Base-by-base conservation (phyloP, 2,797 vertebrate species). In the Ptychobarbus kaznakovi region DNA sequence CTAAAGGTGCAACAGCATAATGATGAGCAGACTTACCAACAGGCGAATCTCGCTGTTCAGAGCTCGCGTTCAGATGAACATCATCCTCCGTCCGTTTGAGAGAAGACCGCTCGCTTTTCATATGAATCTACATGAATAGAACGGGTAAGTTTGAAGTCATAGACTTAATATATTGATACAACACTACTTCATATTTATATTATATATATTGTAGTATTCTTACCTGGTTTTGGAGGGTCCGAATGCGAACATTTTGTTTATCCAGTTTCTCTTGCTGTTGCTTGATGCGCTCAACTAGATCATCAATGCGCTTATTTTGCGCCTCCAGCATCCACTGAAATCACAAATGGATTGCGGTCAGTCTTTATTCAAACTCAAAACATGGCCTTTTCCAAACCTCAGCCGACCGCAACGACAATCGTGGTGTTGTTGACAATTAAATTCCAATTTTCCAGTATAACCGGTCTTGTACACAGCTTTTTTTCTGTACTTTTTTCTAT, bases 221-320 rank as follows among this genome's bases (percentile, higher is more conserved):
- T 90, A 99, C 98, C 95, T 98, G 97, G 90, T 91, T 97, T 86
- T 98, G 97, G 53, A 99, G 92, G 10, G 93, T 96, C 89, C 96
- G 95, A 78, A 99, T 97, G 89, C 96, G 96, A 86, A 97, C 86
- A 18, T 96, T 97, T 90, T 99, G 98, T 88, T 99, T 99, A 91
- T 99, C 97, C 49, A 99, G 94, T 88, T 97, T 97, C 86, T 96
- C 96, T 87, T 99, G 98, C 81, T 99, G 98, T 77, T 96, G 96
- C 80, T 96, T 93, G 87, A 98, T 95, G 86, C 96, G 95, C 86
- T 96, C 97, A 90, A 97, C 90, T 61, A 99, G 95, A n/a, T 97
- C 97, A 69, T 98, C 96, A 0, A 99, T 97, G 51, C 95, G 94
- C 87, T 89, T 88, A 90, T 96, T 97, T 92, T 99, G 98, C 0